Base-by-base conservation (phyloP, 2,113 vertebrate species). In the Parotia lawesii region DNA sequence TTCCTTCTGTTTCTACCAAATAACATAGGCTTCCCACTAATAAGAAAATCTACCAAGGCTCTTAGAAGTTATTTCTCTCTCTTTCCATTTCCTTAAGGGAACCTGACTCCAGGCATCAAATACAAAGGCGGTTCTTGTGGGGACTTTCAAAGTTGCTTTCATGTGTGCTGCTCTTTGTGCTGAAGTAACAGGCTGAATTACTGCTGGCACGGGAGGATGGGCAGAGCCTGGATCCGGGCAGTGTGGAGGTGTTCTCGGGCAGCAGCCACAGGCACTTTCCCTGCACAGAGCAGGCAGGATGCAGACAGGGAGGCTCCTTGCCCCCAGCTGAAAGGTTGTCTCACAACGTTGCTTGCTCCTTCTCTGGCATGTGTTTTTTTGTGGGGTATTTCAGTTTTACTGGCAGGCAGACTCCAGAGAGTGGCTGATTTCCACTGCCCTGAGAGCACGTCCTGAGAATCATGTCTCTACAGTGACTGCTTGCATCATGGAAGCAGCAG, bases 71-170 rank as follows among this genome's bases (percentile, higher is more conserved):
- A 48, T 42, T 93, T 48, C 84, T 89, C 38, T 61, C 60, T 70
- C 50, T 58, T 90, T 77, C 65, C 9, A 23, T 61, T 82, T 88
- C 70, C 93, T 85, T 95, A 48, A 90, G 87, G 76, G 47, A 89
- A 86, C 45, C 60, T 35, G 47, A 76, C 89, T 95, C 38, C 51
- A 66, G 69, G 75, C 86, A 92, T 70, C 76, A 95, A 66, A 94
- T 10, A 77, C 40, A 92, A 91, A 91, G 81, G 70, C 90, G 85
- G 67, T 21, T 87, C 89, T 94, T 71, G 45, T 17, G 45, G 31
- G 51, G 76, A 85, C 61, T 69, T 93, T 94, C 81, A 85, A 87
- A 89, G 66, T 33, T 65, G 72, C 91, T 96, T 95, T 94, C 47
- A 80, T 66, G 69, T 56, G 23, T 3, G 15, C 73, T 58, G 28